These are phyloP conservation scores for Eutolmus rufibarbis DNA, from an alignment of 2,888 invertebrate genomes.

Conservation along the genomic window DNA sequence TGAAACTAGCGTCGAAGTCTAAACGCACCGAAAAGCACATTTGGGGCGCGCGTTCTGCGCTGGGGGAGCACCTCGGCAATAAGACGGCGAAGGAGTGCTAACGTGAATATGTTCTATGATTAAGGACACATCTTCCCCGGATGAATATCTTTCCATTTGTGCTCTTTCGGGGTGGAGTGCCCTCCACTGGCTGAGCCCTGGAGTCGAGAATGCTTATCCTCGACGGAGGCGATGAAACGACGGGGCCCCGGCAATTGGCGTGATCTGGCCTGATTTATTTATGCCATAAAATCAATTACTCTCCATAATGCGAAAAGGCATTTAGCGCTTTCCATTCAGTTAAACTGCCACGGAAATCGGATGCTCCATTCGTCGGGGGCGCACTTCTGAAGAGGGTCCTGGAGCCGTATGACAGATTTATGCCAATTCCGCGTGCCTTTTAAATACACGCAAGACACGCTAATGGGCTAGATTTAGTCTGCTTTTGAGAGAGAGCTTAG, in stretches of 20 bases:
- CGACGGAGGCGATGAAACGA: not conserved
- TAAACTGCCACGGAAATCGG: not conserved
- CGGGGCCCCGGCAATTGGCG: not conserved
- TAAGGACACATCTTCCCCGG: constrained; percentile 16
- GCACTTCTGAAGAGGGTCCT: not conserved
- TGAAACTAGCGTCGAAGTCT: not conserved
- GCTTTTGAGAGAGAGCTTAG: too few relatives aligned
- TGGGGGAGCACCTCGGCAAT: not conserved
- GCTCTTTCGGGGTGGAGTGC: not conserved
- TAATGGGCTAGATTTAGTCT: not conserved
- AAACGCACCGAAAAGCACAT: not conserved
- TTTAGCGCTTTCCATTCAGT: not conserved
- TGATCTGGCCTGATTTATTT: not conserved
- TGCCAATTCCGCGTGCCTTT: not conserved
- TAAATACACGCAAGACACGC: not conserved
- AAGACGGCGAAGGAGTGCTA: not conserved
- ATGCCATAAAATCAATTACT: not conserved
- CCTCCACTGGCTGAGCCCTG: not conserved
- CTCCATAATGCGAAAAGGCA: not conserved
- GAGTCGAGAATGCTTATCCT: not conserved
- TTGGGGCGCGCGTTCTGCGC: not conserved
- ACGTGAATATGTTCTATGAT: constrained; percentile 26
- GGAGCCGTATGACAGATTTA: not conserved
- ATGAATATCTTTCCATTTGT: constrained; percentile 25
- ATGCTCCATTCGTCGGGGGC: not conserved